Base-by-base conservation (phyloP, 2,797 vertebrate genomes). In the Sebastes hubbsi region DNA sequence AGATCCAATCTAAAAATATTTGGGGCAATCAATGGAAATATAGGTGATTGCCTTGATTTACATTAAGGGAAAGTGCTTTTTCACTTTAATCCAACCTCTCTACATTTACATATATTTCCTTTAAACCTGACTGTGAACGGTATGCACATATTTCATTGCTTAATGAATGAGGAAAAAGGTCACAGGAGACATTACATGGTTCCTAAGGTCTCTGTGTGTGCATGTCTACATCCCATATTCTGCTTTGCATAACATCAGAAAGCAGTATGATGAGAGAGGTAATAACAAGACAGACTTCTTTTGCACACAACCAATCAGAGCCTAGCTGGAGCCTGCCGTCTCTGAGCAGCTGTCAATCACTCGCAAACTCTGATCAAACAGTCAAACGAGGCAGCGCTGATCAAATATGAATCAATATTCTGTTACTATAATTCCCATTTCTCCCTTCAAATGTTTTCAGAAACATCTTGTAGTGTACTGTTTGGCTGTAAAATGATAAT, bases 1-100 rank as follows among this genome's bases (percentile, higher is more conserved):
- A 63, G 52, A 61, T 78, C 69, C 49, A n/a, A 24, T 69, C 66
- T 36, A 56, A 80, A 79, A 80, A 82, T 67, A 77, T 81, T 72
- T 54, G 72, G 72, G 58, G 42, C 36, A 76, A 58, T 80, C 62
- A 73, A 83, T 82, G 75, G 46, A 73, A 58, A 54, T 73, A 13
- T 46, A 27, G 14, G 13, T 46, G 20, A 55, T 11, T 61, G 14
- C 25, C 4, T 34, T 20, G 11, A 22, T 78, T 72, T 27, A 13
- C 1, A 55, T 27, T 52, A 14, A 67, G 49, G 20, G 46, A 62
- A 54, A 14, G 6, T 24, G 13, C 9, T 25, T 61, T 14, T 66
- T 30, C 20, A 2, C 38, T 49, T 52, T 9, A 16, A 60, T 24
- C 3, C n/a, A 38, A 9, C 13, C 7, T 2, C 20, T 54, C 16